These are phyloP conservation scores for Synergus itoensis DNA, from an alignment of 2,888 invertebrate genomes.

Conservation along the genomic window DNA sequence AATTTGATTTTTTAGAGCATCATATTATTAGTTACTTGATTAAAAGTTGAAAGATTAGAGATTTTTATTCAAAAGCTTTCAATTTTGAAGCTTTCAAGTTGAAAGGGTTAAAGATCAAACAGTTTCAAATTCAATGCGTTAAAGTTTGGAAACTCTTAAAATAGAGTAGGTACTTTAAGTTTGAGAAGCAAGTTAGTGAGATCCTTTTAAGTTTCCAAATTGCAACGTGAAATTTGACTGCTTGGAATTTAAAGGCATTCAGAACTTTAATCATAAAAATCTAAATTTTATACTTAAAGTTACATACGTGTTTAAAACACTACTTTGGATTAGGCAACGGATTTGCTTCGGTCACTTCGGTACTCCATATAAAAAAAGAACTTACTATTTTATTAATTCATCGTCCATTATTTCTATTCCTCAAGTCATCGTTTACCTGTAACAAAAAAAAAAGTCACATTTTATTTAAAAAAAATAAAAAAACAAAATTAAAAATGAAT, in stretches of 20 bases:
- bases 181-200: neutral
- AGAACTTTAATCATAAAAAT: neutral
- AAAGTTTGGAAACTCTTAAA: neutral
- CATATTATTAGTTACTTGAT: neutral
- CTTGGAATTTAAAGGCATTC: neutral
- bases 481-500: too few relatives aligned
- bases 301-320: neutral
- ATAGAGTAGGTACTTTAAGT: neutral
- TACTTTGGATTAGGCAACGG: neutral
- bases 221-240: neutral
- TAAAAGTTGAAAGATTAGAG: neutral
- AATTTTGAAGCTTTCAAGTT: neutral
- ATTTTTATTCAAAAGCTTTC: neutral
- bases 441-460: conserved; percentile 47
- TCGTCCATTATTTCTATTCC: conserved; percentile 37
- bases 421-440: conserved; percentile 55
- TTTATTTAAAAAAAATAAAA: neutral
- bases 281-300: neutral
- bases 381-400: neutral
- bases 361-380: neutral
- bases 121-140: neutral
- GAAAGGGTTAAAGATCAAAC: neutral
- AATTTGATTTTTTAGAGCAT: neutral
- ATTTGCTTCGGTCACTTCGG: conserved; percentile 23
- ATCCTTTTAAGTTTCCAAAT: neutral